These are phyloP conservation scores for Noctuana brunneofusca DNA, from an alignment of 2,888 invertebrate species.

Conservation along the genomic window DNA sequence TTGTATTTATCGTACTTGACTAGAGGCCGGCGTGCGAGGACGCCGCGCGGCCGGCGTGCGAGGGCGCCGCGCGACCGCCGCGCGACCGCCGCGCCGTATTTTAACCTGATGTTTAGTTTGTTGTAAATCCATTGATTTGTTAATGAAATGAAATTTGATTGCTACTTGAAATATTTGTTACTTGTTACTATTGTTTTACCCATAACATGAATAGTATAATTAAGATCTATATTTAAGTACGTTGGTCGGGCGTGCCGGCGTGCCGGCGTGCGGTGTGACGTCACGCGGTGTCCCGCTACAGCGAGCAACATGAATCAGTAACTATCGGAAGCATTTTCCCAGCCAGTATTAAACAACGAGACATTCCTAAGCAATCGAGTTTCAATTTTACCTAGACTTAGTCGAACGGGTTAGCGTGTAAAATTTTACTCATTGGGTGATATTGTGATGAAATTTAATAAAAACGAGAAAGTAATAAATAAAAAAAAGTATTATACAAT, in stretches of 20 bases:
- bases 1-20: constrained; percentile 26
- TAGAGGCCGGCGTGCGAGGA: not conserved
- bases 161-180: constrained; percentile 31
- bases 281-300: no score
- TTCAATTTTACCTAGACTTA: constrained; percentile 59
- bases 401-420: constrained; percentile 54
- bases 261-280: no score
- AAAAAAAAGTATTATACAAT: constrained; percentile 66
- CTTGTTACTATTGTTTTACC: constrained; percentile 24
- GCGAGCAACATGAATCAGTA: constrained; percentile 13
- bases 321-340: constrained; percentile 45
- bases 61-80: not conserved
- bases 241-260: not conserved
- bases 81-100: constrained; percentile 14
- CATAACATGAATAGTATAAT: constrained; percentile 9
- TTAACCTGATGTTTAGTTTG: constrained; percentile 16
- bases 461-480: constrained; percentile 35
- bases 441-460: constrained; percentile 65
- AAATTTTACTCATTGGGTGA: constrained; percentile 75
- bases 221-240: not conserved
- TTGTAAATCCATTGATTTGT: constrained; percentile 23
- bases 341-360: constrained; percentile 72
- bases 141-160: constrained; percentile 23
- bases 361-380: constrained; percentile 77
- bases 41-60: constrained; percentile 11